Base-by-base conservation (phyloP, 1,140 invertebrate species). In the Diorhabda sublineata region DNA sequence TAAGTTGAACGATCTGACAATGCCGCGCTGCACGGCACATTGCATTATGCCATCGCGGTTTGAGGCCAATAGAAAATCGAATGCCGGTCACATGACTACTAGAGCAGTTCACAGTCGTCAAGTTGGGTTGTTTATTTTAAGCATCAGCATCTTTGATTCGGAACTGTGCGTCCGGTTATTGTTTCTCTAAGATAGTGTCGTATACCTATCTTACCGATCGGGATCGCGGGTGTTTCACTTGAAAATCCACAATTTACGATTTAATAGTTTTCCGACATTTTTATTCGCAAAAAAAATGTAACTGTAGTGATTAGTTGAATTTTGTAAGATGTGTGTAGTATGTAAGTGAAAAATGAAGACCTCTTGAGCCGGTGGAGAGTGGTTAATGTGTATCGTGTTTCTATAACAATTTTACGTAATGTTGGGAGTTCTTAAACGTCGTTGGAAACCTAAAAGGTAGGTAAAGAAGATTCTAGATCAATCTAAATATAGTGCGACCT, bases 371-470 rank as follows among this genome's bases (percentile, higher is more conserved):
- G 58, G 56, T 67, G 76, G 78, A 74, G 73, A 70, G 73, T 71
- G 71, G 70, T 61, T 70, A 72, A 73, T 69, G 70, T 70, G 58
- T 61, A 58, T 71, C 59, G 66, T 64, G 66, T 68, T 69, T 67
- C 62, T 56, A 56, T 62, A 64, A 59, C 70, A 64, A 69, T 57
- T 73, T 69, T 60, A 60, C 66, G 69, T 74, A 67, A 79, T 79
- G 77, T 69, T 79, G 68, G 77, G 76, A 58, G 77, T 79, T 59
- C 69, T 79, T n/a, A 79, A 79, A 66, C 75, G 77, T 61, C 76
- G 77, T 73, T 79, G 76, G 77, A 79, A 78, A 73, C 77, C 77
- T 45, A 79, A 79, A 78, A 79, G 77, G 77, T 78, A 76, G 41
- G 64, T 57, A 59, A 42, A 65, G 26, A 26, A 62, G 59, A 43